Base-by-base conservation (phyloP, 2,797 vertebrate genomes). In the Coilia nasus region DNA sequence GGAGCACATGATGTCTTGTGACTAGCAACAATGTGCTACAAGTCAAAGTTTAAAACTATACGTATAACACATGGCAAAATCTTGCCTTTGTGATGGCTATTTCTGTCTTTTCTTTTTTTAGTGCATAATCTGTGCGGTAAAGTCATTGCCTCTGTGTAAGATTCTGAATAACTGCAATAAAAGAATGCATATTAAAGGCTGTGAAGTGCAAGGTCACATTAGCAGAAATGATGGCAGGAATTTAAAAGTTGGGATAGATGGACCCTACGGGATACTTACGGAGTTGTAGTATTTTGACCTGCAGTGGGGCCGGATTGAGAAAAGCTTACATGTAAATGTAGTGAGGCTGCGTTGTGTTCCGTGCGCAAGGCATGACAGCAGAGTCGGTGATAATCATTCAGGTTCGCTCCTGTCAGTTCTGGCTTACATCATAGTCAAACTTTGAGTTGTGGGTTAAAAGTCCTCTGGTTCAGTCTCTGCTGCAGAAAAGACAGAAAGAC, bases 401-500 rank as follows among this genome's bases (percentile, higher is more conserved):
- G 28, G 67, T 17, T 75, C 28, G 28, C 15, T 35, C 67, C 25
- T 75, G 67, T 67, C 25, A 67, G 28, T 31, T 78, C 71, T 44
- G 64, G 64, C 12, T 67, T 67, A 21, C 35, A 21, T 78, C 41
- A 78, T 19, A 35, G 71, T 78, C 6, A 41, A 44, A 44, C 71
- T 17, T 44, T 78, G 71, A 21, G 1, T 41, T 44, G 4, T 10
- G 64, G 28, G 11, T 71, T 71, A 71, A 71, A 71, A 25, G 64
- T 14, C 64, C 15, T 12, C 12, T 4, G 31, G 28, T 78, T 21
- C 71, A 78, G 17, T 41, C 17, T 78, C 31, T 19, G 71, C 71
- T 78, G 31, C 31, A 78, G 31, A 78, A 78, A 75, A 75, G 9
- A 59, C 57, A 75, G 64, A 71, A 12, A 35, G n/a, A n/a, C n/a